Conservation (phyloP, 2,888 invertebrate species). For the Cephonodes hylas region DNA sequence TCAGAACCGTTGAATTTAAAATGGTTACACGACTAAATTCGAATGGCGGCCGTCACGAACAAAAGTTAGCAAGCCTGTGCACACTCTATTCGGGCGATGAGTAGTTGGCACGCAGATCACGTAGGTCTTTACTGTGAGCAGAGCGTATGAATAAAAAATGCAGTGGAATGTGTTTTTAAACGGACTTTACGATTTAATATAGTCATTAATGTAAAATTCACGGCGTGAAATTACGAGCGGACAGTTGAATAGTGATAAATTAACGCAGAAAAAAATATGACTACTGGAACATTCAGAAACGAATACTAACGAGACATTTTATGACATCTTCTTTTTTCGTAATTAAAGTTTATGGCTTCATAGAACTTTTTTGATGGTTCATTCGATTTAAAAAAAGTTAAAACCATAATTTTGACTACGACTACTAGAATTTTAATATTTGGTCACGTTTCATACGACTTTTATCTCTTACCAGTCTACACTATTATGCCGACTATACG, state of each 20-base stretch:
- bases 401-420: background rate
- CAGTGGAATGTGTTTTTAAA: slow-evolving; percentile 14
- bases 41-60: slow-evolving; percentile 22
- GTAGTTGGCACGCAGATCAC: slow-evolving; percentile 13
- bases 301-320: background rate
- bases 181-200: slow-evolving; percentile 10
- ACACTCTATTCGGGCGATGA: slow-evolving; percentile 18
- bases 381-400: background rate
- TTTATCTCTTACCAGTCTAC: no score
- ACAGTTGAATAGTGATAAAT: slow-evolving; percentile 1
- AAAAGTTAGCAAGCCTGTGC: slow-evolving; percentile 1
- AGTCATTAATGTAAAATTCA: slow-evolving; percentile 12
- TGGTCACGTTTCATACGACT: no score
- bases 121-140: slow-evolving; percentile 26
- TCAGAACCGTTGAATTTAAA: slow-evolving; percentile 13
- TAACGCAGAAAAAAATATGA: background rate
- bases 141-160: slow-evolving; percentile 15
- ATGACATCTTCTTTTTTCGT: background rate
- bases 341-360: background rate
- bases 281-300: slow-evolving; percentile 1
- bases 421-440: no score
- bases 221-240: background rate
- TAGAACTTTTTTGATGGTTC: background rate
- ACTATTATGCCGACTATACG: no score
- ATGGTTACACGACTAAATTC: slow-evolving; percentile 29